These are phyloP conservation scores for Drosophila diplacantha DNA, from an alignment of 2,888 invertebrate genomes.

Conservation along the genomic window DNA sequence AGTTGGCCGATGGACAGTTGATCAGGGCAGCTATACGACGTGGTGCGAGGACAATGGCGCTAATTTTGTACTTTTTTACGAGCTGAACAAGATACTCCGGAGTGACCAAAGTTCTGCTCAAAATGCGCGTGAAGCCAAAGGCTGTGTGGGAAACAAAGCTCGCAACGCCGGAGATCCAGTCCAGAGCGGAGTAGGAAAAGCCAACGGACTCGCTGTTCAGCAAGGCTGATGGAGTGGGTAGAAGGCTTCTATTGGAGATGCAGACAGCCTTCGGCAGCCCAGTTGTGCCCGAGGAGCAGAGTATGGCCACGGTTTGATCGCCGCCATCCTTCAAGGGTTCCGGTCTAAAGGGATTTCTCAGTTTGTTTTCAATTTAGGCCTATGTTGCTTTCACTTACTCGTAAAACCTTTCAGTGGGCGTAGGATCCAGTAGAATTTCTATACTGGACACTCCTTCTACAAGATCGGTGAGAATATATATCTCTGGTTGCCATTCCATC, in stretches of 20 bases:
- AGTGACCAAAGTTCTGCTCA: constrained; percentile 56
- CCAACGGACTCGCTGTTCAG: constrained; percentile 51
- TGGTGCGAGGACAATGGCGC: constrained; percentile 54
- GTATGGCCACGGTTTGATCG: constrained; percentile 56
- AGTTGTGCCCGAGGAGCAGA: constrained; percentile 68
- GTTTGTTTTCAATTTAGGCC: too few relatives aligned
- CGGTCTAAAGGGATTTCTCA: constrained; percentile 25
- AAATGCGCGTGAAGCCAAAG: constrained; percentile 57
- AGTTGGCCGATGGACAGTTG: constrained; percentile 47
- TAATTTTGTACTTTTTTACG: constrained; percentile 63
- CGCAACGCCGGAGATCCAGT: constrained; percentile 64
- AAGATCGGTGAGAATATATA: constrained; percentile 45
- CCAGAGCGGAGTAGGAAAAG: constrained; percentile 53
- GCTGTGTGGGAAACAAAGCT: constrained; percentile 53
- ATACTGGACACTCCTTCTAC: constrained; percentile 45
- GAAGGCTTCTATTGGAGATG: constrained; percentile 39
- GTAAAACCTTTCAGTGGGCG: constrained; percentile 43
- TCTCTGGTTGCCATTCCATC: constrained; percentile 41
- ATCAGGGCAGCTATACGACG: constrained; percentile 55
- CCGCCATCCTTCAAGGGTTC: constrained; percentile 43
- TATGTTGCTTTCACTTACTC: constrained; percentile 32
- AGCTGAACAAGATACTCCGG: constrained; percentile 61
- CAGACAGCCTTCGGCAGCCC: constrained; percentile 65
- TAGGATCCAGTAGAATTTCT: constrained; percentile 38
- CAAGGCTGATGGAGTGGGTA: constrained; percentile 14